Evolutionary conservation across 1,140 invertebrate genomes (phyloP).

Genomic region (Lordiphosa stackelbergi): DNA sequence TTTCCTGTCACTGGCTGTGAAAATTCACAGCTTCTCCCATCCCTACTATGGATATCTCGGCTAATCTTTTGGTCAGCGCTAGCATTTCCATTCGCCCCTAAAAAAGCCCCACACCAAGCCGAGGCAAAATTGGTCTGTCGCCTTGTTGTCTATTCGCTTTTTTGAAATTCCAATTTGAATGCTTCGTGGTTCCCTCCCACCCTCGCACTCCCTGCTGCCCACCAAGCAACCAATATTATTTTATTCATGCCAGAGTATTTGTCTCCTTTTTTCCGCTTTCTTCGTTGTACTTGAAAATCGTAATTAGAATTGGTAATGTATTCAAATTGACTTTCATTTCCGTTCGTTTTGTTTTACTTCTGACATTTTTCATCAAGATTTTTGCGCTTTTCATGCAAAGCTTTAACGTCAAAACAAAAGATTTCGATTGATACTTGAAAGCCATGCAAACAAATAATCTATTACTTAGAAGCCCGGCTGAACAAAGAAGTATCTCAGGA

Average conservation of each 20-base stretch:
- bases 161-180: slow-evolving; percentile 75
- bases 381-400: slow-evolving; percentile 37
- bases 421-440: slow-evolving; percentile 3
- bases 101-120: neutral
- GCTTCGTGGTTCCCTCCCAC: slow-evolving; percentile 46
- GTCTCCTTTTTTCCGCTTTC: slow-evolving; percentile 34
- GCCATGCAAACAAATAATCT: slow-evolving; percentile 37
- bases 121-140: slow-evolving; percentile 19
- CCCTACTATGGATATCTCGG: slow-evolving; percentile 24
- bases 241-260: slow-evolving; percentile 67
- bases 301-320: slow-evolving; percentile 77
- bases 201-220: neutral
- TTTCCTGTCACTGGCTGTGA: slow-evolving; percentile 70
- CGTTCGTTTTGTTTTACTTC: slow-evolving; percentile 51
- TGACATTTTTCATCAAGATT: slow-evolving; percentile 49
- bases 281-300: slow-evolving; percentile 71
- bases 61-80: slow-evolving; percentile 70
- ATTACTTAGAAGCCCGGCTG: slow-evolving; percentile 14
- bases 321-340: slow-evolving; percentile 77
- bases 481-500: slow-evolving; percentile 26
- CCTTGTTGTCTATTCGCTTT: slow-evolving; percentile 56
- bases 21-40: slow-evolving; percentile 60
- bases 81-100: slow-evolving; percentile 18
- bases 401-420: slow-evolving; percentile 31
- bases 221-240: slow-evolving; percentile 60